Evolutionary conservation across 2,888 invertebrate species (phyloP).

Genomic region (Ephialtes manifestator): DNA sequence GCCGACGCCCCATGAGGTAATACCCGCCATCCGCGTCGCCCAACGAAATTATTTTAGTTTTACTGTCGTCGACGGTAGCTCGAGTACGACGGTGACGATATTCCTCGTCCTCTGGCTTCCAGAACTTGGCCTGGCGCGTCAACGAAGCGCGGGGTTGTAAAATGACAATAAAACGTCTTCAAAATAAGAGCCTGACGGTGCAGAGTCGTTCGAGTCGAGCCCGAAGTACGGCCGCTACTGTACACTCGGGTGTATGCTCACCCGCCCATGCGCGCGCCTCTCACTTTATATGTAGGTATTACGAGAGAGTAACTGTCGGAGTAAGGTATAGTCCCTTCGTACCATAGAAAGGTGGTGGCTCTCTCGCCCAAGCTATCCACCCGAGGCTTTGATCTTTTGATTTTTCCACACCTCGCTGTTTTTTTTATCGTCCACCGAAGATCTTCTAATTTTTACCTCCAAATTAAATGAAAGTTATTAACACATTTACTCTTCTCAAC

Average conservation of each 20-base stretch:
- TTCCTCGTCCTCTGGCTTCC: constrained; percentile 38
- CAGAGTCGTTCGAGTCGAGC: constrained; percentile 47
- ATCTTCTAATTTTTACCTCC: not conserved
- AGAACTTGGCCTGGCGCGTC: constrained; percentile 47
- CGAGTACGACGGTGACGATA: constrained; percentile 39
- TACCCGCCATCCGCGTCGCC: constrained; percentile 22
- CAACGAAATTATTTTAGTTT: constrained; percentile 63
- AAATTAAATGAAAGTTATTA: no score
- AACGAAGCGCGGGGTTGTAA: constrained; percentile 70
- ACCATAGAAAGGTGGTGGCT: not conserved
- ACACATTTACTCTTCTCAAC: no score
- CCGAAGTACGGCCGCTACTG: constrained; percentile 7
- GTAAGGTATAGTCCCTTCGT: not conserved
- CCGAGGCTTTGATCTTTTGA: constrained; percentile 23
- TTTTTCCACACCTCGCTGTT: constrained; percentile 30
- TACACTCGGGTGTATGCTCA: not conserved
- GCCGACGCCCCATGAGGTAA: constrained; percentile 19
- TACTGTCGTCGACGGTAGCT: constrained; percentile 42
- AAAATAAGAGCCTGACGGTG: constrained; percentile 73
- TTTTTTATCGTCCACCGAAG: not conserved
- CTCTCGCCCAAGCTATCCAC: not conserved
- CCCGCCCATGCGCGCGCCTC: not conserved
- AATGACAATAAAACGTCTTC: constrained; percentile 76
- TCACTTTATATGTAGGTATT: constrained; percentile 29
- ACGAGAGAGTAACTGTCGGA: constrained; percentile 18